Percentiles rank a stretch among this genome's conserved stretches.
These are phyloP conservation scores for Danionella dracula DNA, from an alignment of 2,797 vertebrate species.

Conservation along the genomic window DNA sequence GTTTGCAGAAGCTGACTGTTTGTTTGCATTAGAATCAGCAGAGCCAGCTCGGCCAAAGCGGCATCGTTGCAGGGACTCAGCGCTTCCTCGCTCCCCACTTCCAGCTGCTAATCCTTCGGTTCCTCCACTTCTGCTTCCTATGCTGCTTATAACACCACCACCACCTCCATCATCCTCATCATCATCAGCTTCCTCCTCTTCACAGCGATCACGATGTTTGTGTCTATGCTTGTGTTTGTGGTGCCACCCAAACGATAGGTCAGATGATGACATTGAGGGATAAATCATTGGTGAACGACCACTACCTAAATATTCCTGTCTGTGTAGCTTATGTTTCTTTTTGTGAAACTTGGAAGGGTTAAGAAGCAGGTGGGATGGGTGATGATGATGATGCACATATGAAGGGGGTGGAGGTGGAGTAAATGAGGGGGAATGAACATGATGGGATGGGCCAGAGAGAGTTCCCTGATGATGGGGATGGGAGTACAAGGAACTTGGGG, in stretches of 20 bases:
- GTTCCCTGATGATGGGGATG: constrained; percentile 79
- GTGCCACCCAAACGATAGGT: constrained; percentile 97
- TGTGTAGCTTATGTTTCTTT: constrained; percentile 94
- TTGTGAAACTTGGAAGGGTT: constrained; percentile 97
- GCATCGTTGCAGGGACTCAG: constrained; percentile 88
- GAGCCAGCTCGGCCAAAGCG: constrained; percentile 81
- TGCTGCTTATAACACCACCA: constrained; percentile 44
- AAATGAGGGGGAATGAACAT: constrained; percentile 84
- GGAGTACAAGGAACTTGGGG: constrained; percentile 86
- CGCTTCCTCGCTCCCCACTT: constrained; percentile 51
- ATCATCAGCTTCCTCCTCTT: constrained; percentile 65
- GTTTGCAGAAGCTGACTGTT: constrained; percentile 74
- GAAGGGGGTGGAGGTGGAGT: constrained; percentile 85
- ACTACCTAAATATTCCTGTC: constrained; percentile 83
- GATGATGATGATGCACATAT: constrained; percentile 91
- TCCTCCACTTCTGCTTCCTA: constrained; percentile 54
- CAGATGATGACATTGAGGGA: constrained; percentile 88
- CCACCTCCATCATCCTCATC: constrained; percentile 43
- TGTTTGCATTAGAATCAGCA: constrained; percentile 55
- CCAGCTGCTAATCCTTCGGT: constrained; percentile 48
- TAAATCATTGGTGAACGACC: constrained; percentile 82
- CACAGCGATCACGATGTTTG: constrained; percentile 90
- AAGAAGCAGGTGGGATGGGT: constrained; percentile 84
- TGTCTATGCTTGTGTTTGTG: constrained; percentile 93
- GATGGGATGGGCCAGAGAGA: constrained; percentile 68